Base-by-base conservation (phyloP, 1,140 invertebrate species). In the Drosophila bocqueti region DNA sequence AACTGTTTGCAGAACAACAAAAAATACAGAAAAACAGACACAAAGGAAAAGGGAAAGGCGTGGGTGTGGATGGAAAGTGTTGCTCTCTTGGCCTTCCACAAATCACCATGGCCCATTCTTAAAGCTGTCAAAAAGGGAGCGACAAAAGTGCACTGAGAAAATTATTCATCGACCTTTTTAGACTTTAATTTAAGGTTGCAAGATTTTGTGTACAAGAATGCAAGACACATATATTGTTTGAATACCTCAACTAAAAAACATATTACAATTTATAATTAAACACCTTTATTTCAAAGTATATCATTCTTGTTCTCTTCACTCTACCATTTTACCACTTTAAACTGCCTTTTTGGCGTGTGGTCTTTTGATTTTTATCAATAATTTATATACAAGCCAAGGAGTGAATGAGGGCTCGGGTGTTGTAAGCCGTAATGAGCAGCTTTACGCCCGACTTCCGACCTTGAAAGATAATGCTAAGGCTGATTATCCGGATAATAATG, bases 1-100 rank as follows among this genome's bases (percentile, higher is more conserved):
- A 82, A 76, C 47, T 87, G 79, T 81, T 84, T 76, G 59, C 66
- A 36, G 54, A 57, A 40, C 36, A 26, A 26, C 1, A 40, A 40
- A 36, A 24, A 57, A 55, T 45, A 57, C 21, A 59, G 29, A 26
- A 63, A 42, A 36, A 36, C 29, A 40, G 16, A 55, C 40, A 61
- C 24, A 31, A 60, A 52, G 26, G 11, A 68, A 69, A 62, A 72
- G 42, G 46, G 76, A 73, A 79, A 65, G 76, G 76, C 66, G 75
- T 38, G 67, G 60, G 76, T 69, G 76, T 65, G 47, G 43, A 50
- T 77, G 54, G 68, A 57, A 72, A 58, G 68, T 68, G 64, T 49
- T 69, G 36, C 46, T 43, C 45, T 73, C 67, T 43, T 72, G 67
- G 67, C 68, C 71, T 73, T 54, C 38, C 67, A 73, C 71, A 73